Evolutionary conservation across 2,888 invertebrate genomes (phyloP).

Genomic region (Caradrina kadenii): DNA sequence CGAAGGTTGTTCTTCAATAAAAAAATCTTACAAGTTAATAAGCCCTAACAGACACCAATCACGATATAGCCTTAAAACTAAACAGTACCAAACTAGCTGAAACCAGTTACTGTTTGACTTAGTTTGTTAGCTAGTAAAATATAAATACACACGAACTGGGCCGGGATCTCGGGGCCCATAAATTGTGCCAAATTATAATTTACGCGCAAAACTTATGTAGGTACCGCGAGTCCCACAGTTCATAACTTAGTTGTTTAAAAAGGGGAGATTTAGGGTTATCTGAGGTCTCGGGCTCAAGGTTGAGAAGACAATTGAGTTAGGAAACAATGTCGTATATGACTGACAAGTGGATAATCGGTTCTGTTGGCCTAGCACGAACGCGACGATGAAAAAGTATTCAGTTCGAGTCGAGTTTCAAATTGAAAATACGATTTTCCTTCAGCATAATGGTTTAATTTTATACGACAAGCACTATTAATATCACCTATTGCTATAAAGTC

Average conservation of each 20-base stretch:
- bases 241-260: slow-evolving; percentile 49
- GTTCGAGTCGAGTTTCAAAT: too few relatives aligned
- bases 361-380: background rate
- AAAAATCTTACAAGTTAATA: slow-evolving; percentile 5
- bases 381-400: too few relatives aligned
- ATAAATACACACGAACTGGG: slow-evolving; percentile 50
- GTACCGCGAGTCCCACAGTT: slow-evolving; percentile 31
- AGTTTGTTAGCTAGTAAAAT: slow-evolving; percentile 55
- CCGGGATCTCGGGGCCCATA: slow-evolving; percentile 47
- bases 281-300: slow-evolving; percentile 16
- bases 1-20: too few relatives aligned
- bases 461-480: too few relatives aligned
- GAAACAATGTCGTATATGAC: slow-evolving; percentile 10
- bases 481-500: too few relatives aligned
- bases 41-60: slow-evolving; percentile 37
- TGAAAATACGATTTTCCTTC: too few relatives aligned
- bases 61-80: slow-evolving; percentile 32
- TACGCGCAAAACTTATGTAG: slow-evolving; percentile 54
- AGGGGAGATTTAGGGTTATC: slow-evolving; percentile 14
- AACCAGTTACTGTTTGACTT: slow-evolving; percentile 49
- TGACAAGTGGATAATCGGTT: slow-evolving; percentile 34
- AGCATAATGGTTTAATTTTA: too few relatives aligned
- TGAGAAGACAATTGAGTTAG: slow-evolving; percentile 12
- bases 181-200: slow-evolving; percentile 61
- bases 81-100: slow-evolving; percentile 40